Conservation (phyloP, 2,113 vertebrate genomes). For the Pseudonaja textilis region DNA sequence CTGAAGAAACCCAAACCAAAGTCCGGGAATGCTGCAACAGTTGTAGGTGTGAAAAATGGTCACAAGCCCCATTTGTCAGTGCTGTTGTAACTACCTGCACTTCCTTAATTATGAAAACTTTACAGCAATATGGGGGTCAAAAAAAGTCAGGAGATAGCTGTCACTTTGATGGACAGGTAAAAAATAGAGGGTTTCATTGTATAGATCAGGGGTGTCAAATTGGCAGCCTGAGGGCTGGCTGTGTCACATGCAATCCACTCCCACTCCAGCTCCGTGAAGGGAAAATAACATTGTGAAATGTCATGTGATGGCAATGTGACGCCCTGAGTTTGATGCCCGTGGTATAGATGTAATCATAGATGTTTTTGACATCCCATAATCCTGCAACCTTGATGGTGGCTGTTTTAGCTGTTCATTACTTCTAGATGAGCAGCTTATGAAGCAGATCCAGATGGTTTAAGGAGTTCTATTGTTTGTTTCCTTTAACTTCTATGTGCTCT, state of each 20-base stretch:
- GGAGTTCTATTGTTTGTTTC: background rate
- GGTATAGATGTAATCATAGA: background rate
- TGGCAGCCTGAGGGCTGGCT: rapidly evolving
- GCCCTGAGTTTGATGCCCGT: no score
- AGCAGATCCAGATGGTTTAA: background rate
- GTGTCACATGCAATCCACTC: no score
- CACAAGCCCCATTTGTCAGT: background rate
- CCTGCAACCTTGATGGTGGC: background rate
- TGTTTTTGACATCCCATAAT: background rate
- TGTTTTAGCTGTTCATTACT: background rate
- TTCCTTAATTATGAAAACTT: background rate
- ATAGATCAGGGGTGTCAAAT: background rate
- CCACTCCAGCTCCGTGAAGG: no score
- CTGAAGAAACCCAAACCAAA: no score
- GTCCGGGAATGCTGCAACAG: background rate
- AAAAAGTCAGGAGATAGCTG: background rate
- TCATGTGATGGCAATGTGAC: no score
- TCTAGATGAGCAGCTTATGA: background rate
- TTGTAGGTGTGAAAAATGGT: background rate
- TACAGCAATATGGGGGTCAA: background rate
- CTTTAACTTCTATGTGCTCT: background rate
- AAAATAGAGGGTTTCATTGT: background rate
- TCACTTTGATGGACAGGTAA: background rate
- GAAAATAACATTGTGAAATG: no score
- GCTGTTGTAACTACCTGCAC: background rate